phyloP scores from a whole-genome alignment of 2,113 vertebrate species.

The Verasper variegatus region DNA sequence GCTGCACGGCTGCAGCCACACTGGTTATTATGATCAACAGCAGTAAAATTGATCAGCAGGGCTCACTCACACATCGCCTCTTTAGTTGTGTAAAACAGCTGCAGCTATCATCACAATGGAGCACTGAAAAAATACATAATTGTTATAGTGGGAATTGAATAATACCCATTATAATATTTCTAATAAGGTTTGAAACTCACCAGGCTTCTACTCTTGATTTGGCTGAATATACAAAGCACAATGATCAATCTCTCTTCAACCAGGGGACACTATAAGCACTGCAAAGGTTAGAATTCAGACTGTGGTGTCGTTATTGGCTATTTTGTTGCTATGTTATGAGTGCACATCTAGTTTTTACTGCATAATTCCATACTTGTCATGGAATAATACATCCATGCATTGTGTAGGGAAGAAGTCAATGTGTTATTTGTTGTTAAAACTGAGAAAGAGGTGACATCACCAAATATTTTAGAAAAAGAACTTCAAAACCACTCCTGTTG shows the following conservation, averaged over 20 bases:
- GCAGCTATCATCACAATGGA: background rate
- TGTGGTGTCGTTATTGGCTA: too few relatives aligned
- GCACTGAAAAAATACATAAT: background rate
- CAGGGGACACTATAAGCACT: background rate
- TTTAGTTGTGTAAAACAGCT: constrained; percentile 5
- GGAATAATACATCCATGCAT: too few relatives aligned
- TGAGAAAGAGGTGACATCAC: too few relatives aligned
- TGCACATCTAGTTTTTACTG: too few relatives aligned
- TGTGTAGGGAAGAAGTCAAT: too few relatives aligned
- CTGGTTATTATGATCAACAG: background rate
- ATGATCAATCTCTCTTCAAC: constrained; percentile 3
- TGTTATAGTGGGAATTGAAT: constrained; percentile 36
- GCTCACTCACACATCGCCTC: background rate
- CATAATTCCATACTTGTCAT: too few relatives aligned
- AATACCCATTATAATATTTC: background rate
- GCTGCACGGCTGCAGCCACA: background rate
- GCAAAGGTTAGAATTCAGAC: too few relatives aligned
- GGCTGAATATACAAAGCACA: constrained; percentile 17
- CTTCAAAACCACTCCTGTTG: background rate
- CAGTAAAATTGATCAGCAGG: background rate
- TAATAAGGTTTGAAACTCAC: constrained; percentile 24
- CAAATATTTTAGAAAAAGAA: too few relatives aligned
- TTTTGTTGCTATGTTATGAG: too few relatives aligned
- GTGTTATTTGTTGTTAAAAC: too few relatives aligned
- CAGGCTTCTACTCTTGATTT: constrained; percentile 16